Evolutionary conservation across 2,797 vertebrate genomes (phyloP), one percentile per base, ranked within the genome.

Genomic region (Poecilia picta): DNA sequence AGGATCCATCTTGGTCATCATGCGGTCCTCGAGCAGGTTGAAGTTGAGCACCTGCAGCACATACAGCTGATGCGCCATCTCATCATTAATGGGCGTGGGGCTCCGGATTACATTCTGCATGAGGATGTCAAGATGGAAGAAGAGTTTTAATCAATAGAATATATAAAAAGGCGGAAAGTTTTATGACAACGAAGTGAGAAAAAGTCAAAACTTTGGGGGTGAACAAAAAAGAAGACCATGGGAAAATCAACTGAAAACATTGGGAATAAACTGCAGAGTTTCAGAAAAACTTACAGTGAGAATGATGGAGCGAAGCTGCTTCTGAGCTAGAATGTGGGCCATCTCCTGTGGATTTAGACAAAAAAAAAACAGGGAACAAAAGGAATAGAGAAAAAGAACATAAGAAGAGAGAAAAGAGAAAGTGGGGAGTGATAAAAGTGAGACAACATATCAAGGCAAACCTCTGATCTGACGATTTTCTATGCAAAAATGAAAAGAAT

Each of bases 1-100:
- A 57, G 98, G 98, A 89, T 99, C 98, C 98, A 99, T 99, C 94
- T 98, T 99, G 82, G 98, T 99, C 98, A 99, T 99, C 98, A 99
- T 98, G 87, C 98, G 96, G 90, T 99, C 98, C 92, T 99, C 98
- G 85, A 98, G 90, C 80, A 99, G 95, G 91, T 99, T 99, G 81
- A 99, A 99, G 74, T 96, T 98, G 74, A 99, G 95, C 46, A 99
- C 98, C 94, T 99, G 98, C n/a, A 98, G 95, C 76, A 99, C 98
- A 10, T 99, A 99, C 10, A 99, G 96, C 94, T 99, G 98, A 81
- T 99, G 98, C 1, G 98, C 97, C 98, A 99, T 99, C 91, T 99
- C 98, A 5, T 98, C 98, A 78, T 98, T 99, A 90, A 99, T 98
- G 78, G 97, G 93, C 28, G 95, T 97, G 84, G 97, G 93, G 68